Evolutionary conservation across 1,140 invertebrate genomes (phyloP).

Genomic region (Drosophila pectinifera): DNA sequence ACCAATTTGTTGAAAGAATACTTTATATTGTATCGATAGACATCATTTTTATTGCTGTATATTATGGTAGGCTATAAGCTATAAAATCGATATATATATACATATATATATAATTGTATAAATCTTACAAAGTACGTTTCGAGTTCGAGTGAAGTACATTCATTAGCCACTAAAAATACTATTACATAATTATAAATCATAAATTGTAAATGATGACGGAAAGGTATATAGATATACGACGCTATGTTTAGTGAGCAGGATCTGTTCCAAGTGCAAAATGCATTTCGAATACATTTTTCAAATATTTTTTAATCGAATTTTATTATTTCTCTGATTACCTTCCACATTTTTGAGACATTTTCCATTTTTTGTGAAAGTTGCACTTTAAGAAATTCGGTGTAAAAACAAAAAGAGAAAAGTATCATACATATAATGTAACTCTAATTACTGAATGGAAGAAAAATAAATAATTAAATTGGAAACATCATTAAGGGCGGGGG

Average conservation of each 20-base stretch:
- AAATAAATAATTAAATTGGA: conserved; percentile 63
- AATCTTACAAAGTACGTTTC: conserved; percentile 67
- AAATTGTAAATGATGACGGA: conserved; percentile 51
- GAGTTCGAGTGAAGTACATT: conserved; percentile 79
- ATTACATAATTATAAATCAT: conserved; percentile 51
- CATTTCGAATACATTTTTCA: conserved; percentile 75
- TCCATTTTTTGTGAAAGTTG: conserved; percentile 40
- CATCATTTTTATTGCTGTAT: conserved; percentile 76
- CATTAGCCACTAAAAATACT: conserved; percentile 72
- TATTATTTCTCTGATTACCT: conserved; percentile 48
- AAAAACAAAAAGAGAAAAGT: conserved; percentile 49
- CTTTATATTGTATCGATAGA: conserved; percentile 65
- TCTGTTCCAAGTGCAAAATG: conserved; percentile 59
- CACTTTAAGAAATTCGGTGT: conserved; percentile 60
- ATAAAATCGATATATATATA: conserved; percentile 67
- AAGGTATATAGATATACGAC: conserved; percentile 37
- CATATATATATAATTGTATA: conserved; percentile 62
- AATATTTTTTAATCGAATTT: conserved; percentile 53
- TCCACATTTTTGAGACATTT: conserved; percentile 38
- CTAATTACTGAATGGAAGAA: conserved; percentile 67
- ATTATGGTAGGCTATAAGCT: conserved; percentile 79
- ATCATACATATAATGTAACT: conserved; percentile 71
- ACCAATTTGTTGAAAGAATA: conserved; percentile 69
- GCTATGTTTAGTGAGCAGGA: conserved; percentile 50
- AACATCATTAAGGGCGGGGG: conserved; percentile 10